A percentile compares a stretch with the other conserved stretches of the same genome.
phyloP scores from a whole-genome alignment of 2,888 invertebrate species.

The Eupeodes latifasciatus region DNA sequence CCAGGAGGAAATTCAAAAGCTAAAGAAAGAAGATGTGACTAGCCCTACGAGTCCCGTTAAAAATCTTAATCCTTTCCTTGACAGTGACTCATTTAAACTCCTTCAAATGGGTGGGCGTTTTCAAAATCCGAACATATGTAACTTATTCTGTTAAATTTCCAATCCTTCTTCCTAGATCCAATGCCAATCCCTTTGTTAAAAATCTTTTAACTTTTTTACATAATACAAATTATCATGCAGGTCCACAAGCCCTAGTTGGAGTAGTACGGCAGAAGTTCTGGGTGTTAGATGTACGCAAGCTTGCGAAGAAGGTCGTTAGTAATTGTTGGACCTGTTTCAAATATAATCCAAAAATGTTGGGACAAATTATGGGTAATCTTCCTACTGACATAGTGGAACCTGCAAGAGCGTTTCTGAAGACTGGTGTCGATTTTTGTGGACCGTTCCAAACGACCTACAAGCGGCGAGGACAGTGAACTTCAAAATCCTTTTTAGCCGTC shows the following conservation, averaged over 20 bases:
- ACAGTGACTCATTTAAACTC: slow-evolving; percentile 17
- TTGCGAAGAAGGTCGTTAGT: too few relatives aligned
- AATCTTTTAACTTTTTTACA: slow-evolving; percentile 18
- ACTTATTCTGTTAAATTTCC: slow-evolving; percentile 9
- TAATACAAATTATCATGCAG: slow-evolving; percentile 42
- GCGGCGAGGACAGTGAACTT: too few relatives aligned
- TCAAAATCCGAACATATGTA: too few relatives aligned
- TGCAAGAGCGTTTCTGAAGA: too few relatives aligned
- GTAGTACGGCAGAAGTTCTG: too few relatives aligned
- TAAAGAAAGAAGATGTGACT: slow-evolving; percentile 4
- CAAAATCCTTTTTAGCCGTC: too few relatives aligned
- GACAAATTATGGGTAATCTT: not conserved
- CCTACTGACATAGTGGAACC: too few relatives aligned
- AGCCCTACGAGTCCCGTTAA: slow-evolving; percentile 18
- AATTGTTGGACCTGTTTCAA: slow-evolving; percentile 25
- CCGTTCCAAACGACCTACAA: too few relatives aligned
- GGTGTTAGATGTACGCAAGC: too few relatives aligned
- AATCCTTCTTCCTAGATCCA: slow-evolving; percentile 71
- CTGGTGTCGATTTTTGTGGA: not conserved
- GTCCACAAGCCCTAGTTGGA: too few relatives aligned
- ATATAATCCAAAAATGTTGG: slow-evolving; percentile 27
- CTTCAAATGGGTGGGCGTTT: slow-evolving; percentile 15
- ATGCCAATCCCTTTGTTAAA: slow-evolving; percentile 22
- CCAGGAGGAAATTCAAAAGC: not conserved
- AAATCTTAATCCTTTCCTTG: slow-evolving; percentile 23